These are phyloP conservation scores for Euura lappo DNA, from an alignment of 1,140 invertebrate species.

Conservation along the genomic window DNA sequence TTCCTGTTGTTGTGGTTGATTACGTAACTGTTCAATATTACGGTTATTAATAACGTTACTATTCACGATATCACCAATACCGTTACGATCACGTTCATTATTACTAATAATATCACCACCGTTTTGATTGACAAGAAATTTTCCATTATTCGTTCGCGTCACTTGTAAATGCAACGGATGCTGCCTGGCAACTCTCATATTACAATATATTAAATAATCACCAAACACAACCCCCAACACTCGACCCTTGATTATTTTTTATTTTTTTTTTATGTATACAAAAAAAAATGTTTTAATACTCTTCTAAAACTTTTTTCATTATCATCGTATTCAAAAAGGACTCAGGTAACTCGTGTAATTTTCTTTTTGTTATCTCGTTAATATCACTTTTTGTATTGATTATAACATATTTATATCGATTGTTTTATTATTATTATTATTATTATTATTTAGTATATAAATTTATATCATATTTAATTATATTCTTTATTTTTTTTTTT, in stretches of 20 bases:
- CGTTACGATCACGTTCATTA: no score
- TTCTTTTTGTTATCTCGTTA: no score
- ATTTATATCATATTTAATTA: background rate
- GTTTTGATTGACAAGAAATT: slow-evolving; percentile 51
- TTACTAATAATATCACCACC: background rate
- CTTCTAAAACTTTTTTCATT: no score
- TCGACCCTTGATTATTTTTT: no score
- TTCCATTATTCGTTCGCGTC: slow-evolving; percentile 52
- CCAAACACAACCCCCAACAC: background rate
- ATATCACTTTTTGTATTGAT: background rate
- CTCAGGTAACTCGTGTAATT: no score
- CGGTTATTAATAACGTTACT: no score
- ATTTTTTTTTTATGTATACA: no score
- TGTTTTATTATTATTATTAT: background rate
- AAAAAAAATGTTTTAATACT: no score
- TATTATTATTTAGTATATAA: background rate
- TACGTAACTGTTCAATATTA: background rate
- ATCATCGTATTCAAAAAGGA: no score
- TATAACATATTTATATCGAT: background rate
- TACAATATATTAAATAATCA: slow-evolving; percentile 24
- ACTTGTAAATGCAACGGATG: slow-evolving; percentile 56
- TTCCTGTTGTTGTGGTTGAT: slow-evolving; percentile 29
- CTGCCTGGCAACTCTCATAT: slow-evolving; percentile 57
- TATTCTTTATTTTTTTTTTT: background rate
- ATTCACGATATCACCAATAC: no score